Evolutionary conservation across 2,888 invertebrate genomes (phyloP).

Genomic region (Electrophaes corylata): DNA sequence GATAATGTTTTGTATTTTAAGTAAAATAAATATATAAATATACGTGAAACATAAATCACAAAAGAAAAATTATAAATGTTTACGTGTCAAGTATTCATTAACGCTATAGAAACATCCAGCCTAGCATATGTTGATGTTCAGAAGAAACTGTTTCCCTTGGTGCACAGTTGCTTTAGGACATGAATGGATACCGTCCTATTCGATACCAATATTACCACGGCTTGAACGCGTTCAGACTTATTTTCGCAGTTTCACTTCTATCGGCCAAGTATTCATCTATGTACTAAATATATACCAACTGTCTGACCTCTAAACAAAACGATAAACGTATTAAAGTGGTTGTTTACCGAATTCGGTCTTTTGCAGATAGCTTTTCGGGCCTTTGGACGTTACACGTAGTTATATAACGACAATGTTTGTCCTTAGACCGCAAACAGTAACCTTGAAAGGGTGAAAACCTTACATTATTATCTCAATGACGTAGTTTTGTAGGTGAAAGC

Average conservation of each 20-base stretch:
- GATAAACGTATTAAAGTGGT: slow-evolving; percentile 7
- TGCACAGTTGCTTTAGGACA: background rate
- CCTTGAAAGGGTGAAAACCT: background rate
- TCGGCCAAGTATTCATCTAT: background rate
- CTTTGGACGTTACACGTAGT: slow-evolving; percentile 1
- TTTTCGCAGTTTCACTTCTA: background rate
- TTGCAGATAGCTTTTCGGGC: slow-evolving; percentile 3
- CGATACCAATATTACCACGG: no score
- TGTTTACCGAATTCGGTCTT: background rate
- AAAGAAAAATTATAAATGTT: no score
- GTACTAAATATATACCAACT: background rate
- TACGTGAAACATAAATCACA: no score
- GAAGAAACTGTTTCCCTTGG: no score
- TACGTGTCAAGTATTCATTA: no score
- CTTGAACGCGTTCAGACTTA: background rate
- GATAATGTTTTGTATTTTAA: no score
- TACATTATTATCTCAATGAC: no score
- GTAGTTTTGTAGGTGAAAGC: no score
- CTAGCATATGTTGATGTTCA: no score
- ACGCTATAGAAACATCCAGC: no score
- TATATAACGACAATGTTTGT: background rate
- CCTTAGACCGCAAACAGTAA: background rate
- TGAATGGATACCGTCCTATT: no score
- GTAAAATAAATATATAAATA: no score
- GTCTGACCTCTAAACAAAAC: background rate